Evolutionary conservation across 2,888 invertebrate genomes (phyloP), one percentile per base, ranked within the genome.

Genomic region (Brachypterus glaber): DNA sequence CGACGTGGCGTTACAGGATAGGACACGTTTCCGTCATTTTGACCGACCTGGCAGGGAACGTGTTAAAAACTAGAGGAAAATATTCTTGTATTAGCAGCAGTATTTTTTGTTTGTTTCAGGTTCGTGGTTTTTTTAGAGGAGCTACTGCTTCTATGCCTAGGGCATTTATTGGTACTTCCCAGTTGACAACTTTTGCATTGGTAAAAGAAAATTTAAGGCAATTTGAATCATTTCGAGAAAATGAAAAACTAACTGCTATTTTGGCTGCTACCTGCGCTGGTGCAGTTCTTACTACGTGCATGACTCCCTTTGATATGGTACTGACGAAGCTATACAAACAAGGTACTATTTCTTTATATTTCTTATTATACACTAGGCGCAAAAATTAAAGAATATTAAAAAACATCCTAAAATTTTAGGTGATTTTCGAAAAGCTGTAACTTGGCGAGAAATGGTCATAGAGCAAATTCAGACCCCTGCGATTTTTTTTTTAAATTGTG

Each of bases 261-360:
- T 51, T 69, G 1, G 79, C 88, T 5, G 82, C 86, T 53, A 71
- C 82, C 51, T 62, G 83, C 15, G 84, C 87, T 44, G 89, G 89
- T 1, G 66, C 82, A 30, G 77, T 77, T 31, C 79, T 88, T 16
- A 79, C 81, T 1, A 48, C 82, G 1, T 72, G 76, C 43, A 84
- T 89, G 74, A 87, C 88, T 41, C 91, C 91, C 0, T 81, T 90
- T 55, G 90, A 91, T 62, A 82, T 89, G 24, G 72, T 85, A 43
- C 78, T 87, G 14, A 86, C 88, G n/a, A 73, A 90, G 46, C 71
- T 91, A 45, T 91, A 87, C 59, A 90, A 90, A 67, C 90, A 91
- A 77, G 83, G 84, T 77, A 69, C 55, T 51, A 16, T 30, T 29
- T 38, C 12, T 30, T 26, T 14, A 38, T 24, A 9, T 35, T 2